Base-by-base conservation (phyloP, 2,888 invertebrate genomes). In the Anaspis maculata region DNA sequence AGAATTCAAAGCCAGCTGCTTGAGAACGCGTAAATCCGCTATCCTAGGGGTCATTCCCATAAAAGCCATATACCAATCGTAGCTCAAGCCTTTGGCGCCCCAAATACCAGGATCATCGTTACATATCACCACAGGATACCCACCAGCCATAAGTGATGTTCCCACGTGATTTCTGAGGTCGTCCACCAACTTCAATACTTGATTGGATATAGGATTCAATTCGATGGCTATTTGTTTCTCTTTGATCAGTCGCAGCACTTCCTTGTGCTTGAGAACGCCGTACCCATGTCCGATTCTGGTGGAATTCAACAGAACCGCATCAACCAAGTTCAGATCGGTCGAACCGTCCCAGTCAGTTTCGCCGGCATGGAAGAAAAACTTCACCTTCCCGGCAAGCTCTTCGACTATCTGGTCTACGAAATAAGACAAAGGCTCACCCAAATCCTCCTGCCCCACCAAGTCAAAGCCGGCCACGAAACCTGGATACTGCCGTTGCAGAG, bases 61-160 rank as follows among this genome's bases (percentile, higher is more conserved):
- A n/a, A n/a, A n/a, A n/a, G n/a, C n/a, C n/a, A n/a, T n/a, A n/a
- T 0, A 88, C 56, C 80, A 83, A 52, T 88, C 88, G 48, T 85
- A 80, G 27, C 80, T 78, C 5, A 87, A 57, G 0, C 74, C 80
- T 39, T 72, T 71, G 0, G 81, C 76, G 5, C 78, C 79, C 86
- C 85, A 87, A 24, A 59, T 79, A 56, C 47, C 78, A 0, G 86
- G 86, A 60, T 86, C 85, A 46, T 87, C 87, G 44, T 79, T 77
- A 0, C 82, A 79, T 13, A 87, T 66, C 0, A 87, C 79, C 1
- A 86, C 72, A 0, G 87, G 83, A 52, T 76, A 71, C 19, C 76
- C 74, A 11, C 74, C 66, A 2, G 83, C 74, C 29, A 87, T 69
- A 26, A 82, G 70, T 6, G 65, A 56, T 10, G 73, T 70, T 1